Conservation (phyloP, 2,888 invertebrate genomes). For the Exocentrus adspersus region DNA sequence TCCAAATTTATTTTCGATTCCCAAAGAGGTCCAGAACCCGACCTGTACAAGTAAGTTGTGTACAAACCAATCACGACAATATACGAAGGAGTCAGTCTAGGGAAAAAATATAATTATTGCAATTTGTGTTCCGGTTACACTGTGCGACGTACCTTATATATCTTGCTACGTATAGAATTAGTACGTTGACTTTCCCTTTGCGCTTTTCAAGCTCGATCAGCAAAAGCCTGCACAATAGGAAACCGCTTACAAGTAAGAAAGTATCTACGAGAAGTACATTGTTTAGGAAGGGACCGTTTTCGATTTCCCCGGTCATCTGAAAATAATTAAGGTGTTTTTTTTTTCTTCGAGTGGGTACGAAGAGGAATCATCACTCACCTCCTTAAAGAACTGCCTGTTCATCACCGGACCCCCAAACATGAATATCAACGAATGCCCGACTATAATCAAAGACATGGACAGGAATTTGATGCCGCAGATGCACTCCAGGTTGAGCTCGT, state of each 20-base stretch:
- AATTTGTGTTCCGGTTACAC: too few relatives aligned
- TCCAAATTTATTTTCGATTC: constrained; percentile 67
- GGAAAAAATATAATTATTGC: too few relatives aligned
- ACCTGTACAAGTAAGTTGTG: constrained; percentile 75
- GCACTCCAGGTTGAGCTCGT: constrained; percentile 71
- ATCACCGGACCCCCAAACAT: constrained; percentile 74
- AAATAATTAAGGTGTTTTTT: too few relatives aligned
- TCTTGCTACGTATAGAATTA: constrained; percentile 71
- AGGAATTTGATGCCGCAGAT: constrained; percentile 69
- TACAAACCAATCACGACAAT: constrained; percentile 77
- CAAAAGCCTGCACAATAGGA: constrained; percentile 74
- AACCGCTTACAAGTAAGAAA: constrained; percentile 76
- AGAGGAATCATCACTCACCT: constrained; percentile 66
- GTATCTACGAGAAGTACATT: constrained; percentile 78
- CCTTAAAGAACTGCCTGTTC: constrained; percentile 72
- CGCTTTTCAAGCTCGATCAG: constrained; percentile 75
- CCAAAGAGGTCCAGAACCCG: constrained; percentile 82
- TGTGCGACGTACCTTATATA: constrained; percentile 70
- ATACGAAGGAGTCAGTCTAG: constrained; percentile 80
- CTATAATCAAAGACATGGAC: constrained; percentile 74
- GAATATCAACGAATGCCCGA: constrained; percentile 74
- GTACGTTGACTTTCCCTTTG: constrained; percentile 70
- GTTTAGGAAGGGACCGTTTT: constrained; percentile 73
- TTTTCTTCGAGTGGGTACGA: too few relatives aligned
- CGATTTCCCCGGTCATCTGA: constrained; percentile 68